These are phyloP conservation scores for Nyctibius grandis DNA, from an alignment of 2,797 vertebrate genomes.

Conservation along the genomic window DNA sequence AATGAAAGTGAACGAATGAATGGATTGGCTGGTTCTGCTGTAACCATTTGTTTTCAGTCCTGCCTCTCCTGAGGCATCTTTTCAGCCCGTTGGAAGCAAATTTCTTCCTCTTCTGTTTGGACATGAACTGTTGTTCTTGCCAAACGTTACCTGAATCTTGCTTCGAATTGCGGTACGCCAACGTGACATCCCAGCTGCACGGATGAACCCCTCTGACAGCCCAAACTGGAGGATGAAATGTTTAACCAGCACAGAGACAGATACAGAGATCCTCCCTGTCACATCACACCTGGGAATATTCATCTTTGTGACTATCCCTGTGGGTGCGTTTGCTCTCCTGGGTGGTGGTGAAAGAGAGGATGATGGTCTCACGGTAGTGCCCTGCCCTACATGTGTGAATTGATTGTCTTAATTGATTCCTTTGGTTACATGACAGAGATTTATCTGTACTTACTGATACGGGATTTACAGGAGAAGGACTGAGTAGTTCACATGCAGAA, in stretches of 20 bases:
- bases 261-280: not conserved
- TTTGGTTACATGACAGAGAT: not conserved
- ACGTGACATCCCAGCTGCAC: not conserved
- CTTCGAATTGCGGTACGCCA: not conserved
- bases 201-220: slow-evolving; percentile 11
- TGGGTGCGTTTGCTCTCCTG: not conserved
- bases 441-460: not conserved
- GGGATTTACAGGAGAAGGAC: not conserved
- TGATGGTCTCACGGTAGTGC: not conserved
- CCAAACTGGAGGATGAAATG: not conserved
- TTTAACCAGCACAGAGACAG: not conserved
- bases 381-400: not conserved
- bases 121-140: not conserved
- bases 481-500: not conserved
- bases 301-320: not conserved
- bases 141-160: not conserved
- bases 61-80: not conserved
- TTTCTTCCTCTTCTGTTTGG: not conserved
- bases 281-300: not conserved
- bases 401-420: not conserved
- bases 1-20: not conserved
- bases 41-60: not conserved
- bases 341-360: not conserved
- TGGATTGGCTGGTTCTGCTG: not conserved
- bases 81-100: not conserved